Base-by-base conservation (phyloP, 1,140 invertebrate genomes). In the Apis laboriosa region DNA sequence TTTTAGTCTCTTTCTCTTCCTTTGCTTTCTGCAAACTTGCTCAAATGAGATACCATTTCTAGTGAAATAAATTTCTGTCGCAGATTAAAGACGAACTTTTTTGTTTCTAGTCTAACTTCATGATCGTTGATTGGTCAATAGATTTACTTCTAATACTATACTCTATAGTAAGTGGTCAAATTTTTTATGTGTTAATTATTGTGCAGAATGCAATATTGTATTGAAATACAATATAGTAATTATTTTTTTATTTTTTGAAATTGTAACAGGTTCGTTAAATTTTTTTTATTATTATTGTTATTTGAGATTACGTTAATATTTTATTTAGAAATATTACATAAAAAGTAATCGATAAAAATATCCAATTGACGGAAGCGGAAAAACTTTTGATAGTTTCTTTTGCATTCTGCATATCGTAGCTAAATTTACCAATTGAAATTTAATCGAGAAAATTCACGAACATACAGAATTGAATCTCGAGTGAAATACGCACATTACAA, bases 301-400 rank as follows among this genome's bases (percentile, higher is more conserved):
- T 34, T 43, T 43, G 34, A 43, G 34, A 43, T 43, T 43, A 43
- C 5, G 5, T 43, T 43, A 43, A 43, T 43, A 43, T 43, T 43
- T 43, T 0, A 43, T 43, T 43, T 43, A 43, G 0, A 43, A 43
- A 43, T 4, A 43, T 43, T 43, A 34, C 34, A 34, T 2, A 7
- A 43, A 43, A 43, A 43, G 4, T 5, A 43, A 43, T 7, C 34
- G 5, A 7, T 43, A 43, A 43, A 43, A 43, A 43, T 43, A 43
- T 43, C 34, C 34, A 7, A 43, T 43, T 43, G 34, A 43, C 17
- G 17, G 21, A 19, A 68, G 68, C 53, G 64, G 21, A 34, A 15
- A 21, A 77, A 77, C 63, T 9, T 43, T 53, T 15, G 13, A 77
- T 17, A n/a, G 28, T 55, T 64, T 43, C 51, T 68, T 77, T 24